Base-by-base conservation (phyloP, 2,888 invertebrate species). In the Empis livida region DNA sequence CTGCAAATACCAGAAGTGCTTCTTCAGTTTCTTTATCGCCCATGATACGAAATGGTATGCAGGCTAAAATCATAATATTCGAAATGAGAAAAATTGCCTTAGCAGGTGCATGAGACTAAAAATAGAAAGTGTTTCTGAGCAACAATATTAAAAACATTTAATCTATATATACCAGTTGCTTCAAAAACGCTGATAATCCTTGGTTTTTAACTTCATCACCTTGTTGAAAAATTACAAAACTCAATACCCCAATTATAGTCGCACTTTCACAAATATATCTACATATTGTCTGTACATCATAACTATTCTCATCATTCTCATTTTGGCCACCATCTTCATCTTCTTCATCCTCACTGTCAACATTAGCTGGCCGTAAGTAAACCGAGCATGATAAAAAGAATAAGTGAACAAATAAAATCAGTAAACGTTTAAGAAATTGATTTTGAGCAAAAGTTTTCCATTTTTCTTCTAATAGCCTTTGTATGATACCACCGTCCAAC, bases 391-490 rank as follows among this genome's bases (percentile, higher is more conserved):
- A 95, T 30, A 99, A 75, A 42, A 86, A 80, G 1, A 92, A 71
- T 49, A 99, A 73, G 67, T 99, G 96, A 23, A 91, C 76, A 60
- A 87, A 78, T 43, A 96, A 75, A 56, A 97, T 86, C 31, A 89
- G 75, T 23, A 97, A 77, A 35, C 95, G 80, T 70, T 95, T 91
- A 50, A 95, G 73, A 66, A 97, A 93, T 71, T 95, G 92, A 59
- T 85, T 84, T 72, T 88, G 79, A 23, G 95, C 99, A 73, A 94
- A 99, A 0, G 95, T 94, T 70, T 97, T 96, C 99, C 99, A 99
- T 68, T 99, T 99, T 70, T 99, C 97, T 68, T 96, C 96, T 15
- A 99, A 75, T 43, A 99, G 72, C 59, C 94, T 80, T 65, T 96
- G 94, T 61, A 99, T 96, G 48, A 99, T 97, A 30, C 97, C 97